These are phyloP conservation scores for Tenualosa thibaudeaui DNA, from an alignment of 2,797 vertebrate species.

Conservation along the genomic window DNA sequence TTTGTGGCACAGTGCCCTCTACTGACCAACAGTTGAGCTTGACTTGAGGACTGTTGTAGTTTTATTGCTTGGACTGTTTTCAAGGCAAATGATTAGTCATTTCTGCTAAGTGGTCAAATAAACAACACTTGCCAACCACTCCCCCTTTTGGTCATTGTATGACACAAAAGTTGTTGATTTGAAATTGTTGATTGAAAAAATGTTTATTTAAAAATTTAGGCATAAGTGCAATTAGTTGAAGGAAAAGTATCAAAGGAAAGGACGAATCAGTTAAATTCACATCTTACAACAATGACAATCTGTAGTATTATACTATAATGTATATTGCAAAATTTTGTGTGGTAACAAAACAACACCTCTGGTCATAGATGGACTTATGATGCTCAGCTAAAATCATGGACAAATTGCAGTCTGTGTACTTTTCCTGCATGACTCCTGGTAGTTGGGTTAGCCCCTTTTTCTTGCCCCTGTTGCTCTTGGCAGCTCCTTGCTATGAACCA, in stretches of 20 bases:
- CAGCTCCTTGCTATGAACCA: too few relatives aligned
- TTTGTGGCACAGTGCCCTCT: neutral
- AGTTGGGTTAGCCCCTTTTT: too few relatives aligned
- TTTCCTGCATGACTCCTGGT: too few relatives aligned
- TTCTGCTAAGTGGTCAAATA: neutral
- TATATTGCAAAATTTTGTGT: too few relatives aligned
- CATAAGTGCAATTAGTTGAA: neutral
- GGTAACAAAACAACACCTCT: neutral
- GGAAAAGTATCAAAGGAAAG: neutral
- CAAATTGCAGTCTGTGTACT: too few relatives aligned
- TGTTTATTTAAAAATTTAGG: neutral
- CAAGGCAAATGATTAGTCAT: neutral
- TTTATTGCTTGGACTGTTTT: neutral
- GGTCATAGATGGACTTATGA: neutral
- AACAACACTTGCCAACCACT: neutral
- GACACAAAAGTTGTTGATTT: too few relatives aligned
- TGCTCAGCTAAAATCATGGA: too few relatives aligned
- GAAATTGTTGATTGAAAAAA: too few relatives aligned
- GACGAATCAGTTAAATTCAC: neutral
- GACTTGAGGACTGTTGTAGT: too few relatives aligned
- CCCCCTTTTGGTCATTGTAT: neutral
- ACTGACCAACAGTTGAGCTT: neutral
- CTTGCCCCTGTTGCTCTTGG: too few relatives aligned
- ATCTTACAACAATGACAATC: neutral
- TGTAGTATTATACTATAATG: too few relatives aligned